These are phyloP conservation scores for Aldrovandia affinis DNA, from an alignment of 2,797 vertebrate species.

Conservation along the genomic window DNA sequence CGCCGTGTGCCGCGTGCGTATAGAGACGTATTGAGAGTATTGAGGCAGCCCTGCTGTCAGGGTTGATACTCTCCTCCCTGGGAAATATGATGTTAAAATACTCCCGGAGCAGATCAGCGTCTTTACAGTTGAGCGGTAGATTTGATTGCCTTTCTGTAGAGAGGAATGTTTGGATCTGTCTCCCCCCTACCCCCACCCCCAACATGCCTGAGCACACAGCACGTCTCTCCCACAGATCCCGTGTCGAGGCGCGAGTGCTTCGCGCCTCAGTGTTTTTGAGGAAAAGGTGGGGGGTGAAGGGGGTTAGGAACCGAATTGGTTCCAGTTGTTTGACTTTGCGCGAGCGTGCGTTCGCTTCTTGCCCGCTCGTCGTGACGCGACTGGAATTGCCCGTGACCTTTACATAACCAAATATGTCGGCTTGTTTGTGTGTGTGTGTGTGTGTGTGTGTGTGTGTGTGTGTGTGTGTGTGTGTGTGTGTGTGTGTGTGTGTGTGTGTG, in stretches of 20 bases:
- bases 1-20: constrained; percentile 67
- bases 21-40: constrained; percentile 76
- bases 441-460: constrained; percentile 25
- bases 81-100: constrained; percentile 80
- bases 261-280: constrained; percentile 65
- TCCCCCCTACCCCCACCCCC: constrained; percentile 39
- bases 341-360: constrained; percentile 37
- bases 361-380: constrained; percentile 58
- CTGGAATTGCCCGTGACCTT: constrained; percentile 59
- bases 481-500: constrained; percentile 44
- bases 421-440: constrained; percentile 47
- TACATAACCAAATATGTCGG: constrained; percentile 63
- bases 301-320: constrained; percentile 5
- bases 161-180: constrained; percentile 66
- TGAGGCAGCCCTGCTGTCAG: constrained; percentile 77
- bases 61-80: constrained; percentile 74
- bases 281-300: constrained; percentile 35
- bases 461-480: constrained; percentile 33
- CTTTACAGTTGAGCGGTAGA: constrained; percentile 81
- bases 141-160: constrained; percentile 79
- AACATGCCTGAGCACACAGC: constrained; percentile 44
- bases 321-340: constrained; percentile 47
- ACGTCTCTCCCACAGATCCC: constrained; percentile 20
- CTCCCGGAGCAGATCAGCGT: constrained; percentile 80
- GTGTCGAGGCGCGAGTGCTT: constrained; percentile 70